A percentile compares a stretch with the other conserved stretches of the same genome.
Conservation (phyloP, 2,797 vertebrate species). For the Salarias fasciatus region DNA sequence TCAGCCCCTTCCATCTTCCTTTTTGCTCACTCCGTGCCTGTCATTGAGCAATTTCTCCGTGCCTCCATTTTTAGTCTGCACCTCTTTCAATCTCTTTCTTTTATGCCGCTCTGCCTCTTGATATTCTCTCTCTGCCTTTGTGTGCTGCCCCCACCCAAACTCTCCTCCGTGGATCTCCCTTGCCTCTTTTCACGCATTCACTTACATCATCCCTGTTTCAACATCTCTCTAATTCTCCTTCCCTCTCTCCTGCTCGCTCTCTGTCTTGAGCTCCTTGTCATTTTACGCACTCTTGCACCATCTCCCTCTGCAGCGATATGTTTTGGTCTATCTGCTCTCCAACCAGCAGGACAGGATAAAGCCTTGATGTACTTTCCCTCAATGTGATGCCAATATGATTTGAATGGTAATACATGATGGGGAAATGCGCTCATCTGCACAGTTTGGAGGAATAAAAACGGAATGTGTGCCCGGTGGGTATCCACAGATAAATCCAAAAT, state of each 20-base stretch:
- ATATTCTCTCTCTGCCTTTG: slow-evolving; percentile 71
- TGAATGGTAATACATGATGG: slow-evolving; percentile 57
- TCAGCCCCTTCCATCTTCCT: slow-evolving; percentile 26
- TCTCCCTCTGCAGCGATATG: slow-evolving; percentile 76
- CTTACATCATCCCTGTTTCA: slow-evolving; percentile 74
- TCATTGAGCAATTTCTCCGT: slow-evolving; percentile 55
- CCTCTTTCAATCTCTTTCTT: slow-evolving; percentile 62
- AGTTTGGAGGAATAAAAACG: slow-evolving; percentile 25
- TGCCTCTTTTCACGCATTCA: slow-evolving; percentile 72
- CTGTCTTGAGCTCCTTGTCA: slow-evolving; percentile 70
- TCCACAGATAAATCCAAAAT: slow-evolving; percentile 27
- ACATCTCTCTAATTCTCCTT: slow-evolving; percentile 67
- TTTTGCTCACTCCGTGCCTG: slow-evolving; percentile 43
- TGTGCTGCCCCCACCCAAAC: slow-evolving; percentile 56
- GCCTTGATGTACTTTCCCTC: slow-evolving; percentile 67
- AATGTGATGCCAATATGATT: slow-evolving; percentile 57
- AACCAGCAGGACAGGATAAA: slow-evolving; percentile 70
- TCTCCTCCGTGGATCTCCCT: slow-evolving; percentile 68
- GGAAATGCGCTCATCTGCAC: slow-evolving; percentile 43
- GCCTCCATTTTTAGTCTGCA: slow-evolving; percentile 62
- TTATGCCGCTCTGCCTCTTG: slow-evolving; percentile 62
- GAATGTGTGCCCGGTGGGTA: slow-evolving; percentile 24
- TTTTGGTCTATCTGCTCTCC: slow-evolving; percentile 76
- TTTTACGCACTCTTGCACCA: slow-evolving; percentile 80
- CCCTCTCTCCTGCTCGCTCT: slow-evolving; percentile 41